Base-by-base conservation (phyloP, 92 coral and sea anemone genomes). In the Chrysogorgia sp. region DNA sequence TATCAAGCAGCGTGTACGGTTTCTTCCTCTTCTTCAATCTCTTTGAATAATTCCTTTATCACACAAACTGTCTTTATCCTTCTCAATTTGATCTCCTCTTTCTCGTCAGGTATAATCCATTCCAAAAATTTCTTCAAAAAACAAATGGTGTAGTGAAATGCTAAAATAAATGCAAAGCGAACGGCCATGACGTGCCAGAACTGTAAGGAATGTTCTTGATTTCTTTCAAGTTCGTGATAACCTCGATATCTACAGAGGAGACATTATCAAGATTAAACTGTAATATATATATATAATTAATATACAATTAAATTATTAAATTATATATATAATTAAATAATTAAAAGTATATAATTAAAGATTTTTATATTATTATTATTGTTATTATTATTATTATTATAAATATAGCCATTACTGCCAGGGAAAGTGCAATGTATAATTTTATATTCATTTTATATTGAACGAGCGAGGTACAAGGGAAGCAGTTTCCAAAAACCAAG, bases 141-240 rank as follows among this genome's bases (percentile, higher is more conserved):
- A 57, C 85, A 88, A 37, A 92, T 92, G 15, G 88, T 58, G 80
- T 88, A 90, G 83, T 88, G 90, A 84, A 92, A 90, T 28, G 76
- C 88, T 29, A 92, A 80, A 77, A 90, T 96, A 77, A 92, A 92
- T 32, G 92, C 92, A 63, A 92, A 83, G 66, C 97, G 96, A 14
- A 86, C 87, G 34, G 96, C 96, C 17, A 92, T 63, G 31, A 92
- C 68, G 65, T 92, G 90, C 97, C 97, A 92, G 87, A 88, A 90
- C 32, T 83, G 86, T 48, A 71, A 83, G 75, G 91, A 83, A 48
- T 79, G 77, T 49, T 70, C 67, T 70, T 84, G 84, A 1, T 89
- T 89, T 6, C 75, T 63, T 14, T 69, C 53, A 70, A 24, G 72
- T 35, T 92, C 90, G 60, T 74, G 85, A 76, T 88, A 92, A 35